Evolutionary conservation across 2,797 vertebrate genomes (phyloP), one percentile per base, ranked within the genome.

Genomic region (Helicolenus hilgendorfi): DNA sequence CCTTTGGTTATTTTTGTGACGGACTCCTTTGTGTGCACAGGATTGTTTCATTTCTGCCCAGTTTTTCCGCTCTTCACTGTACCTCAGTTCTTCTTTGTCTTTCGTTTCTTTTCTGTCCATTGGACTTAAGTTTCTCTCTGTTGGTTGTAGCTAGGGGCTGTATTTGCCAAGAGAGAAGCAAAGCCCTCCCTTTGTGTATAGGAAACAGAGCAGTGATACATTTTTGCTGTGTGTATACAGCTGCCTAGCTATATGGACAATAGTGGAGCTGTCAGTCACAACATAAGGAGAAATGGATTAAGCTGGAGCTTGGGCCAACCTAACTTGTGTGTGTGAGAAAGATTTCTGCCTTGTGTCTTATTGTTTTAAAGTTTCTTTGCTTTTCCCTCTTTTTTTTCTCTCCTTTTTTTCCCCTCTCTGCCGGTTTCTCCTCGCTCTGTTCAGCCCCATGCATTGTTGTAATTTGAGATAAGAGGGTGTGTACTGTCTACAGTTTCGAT

Each of bases 171-270:
- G 85, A 84, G 58, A 83, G 88, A 89, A 82, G 83, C 83, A 91
- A 91, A 92, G 86, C 79, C 70, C 35, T 80, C 72, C 67, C 67
- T 94, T 94, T 96, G 92, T 96, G 87, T 92, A 81, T 60, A 87
- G 91, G 78, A 94, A 96, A 96, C 91, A 93, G 90, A 96, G 94
- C 89, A 94, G 72, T 91, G 94, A 96, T 97, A 95, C 92, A 96
- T 97, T 97, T 97, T 94, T 95, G 94, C 87, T 89, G 80, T 89
- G 94, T 96, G 88, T 94, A 84, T 94, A 88, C 88, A 92, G 95
- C 96, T 97, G 95, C 94, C 94, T 95, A 90, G 96, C 84, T 95
- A 84, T 92, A 84, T 26, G 78, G 84, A 94, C 94, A 95, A 96
- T 90, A 83, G 89, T 22, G 60, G 68, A 72, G 79, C 90, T 89